A percentile compares a stretch with the other conserved stretches of the same genome.
These are phyloP conservation scores for Dryas iulia DNA, from an alignment of 1,140 invertebrate species.

Conservation along the genomic window DNA sequence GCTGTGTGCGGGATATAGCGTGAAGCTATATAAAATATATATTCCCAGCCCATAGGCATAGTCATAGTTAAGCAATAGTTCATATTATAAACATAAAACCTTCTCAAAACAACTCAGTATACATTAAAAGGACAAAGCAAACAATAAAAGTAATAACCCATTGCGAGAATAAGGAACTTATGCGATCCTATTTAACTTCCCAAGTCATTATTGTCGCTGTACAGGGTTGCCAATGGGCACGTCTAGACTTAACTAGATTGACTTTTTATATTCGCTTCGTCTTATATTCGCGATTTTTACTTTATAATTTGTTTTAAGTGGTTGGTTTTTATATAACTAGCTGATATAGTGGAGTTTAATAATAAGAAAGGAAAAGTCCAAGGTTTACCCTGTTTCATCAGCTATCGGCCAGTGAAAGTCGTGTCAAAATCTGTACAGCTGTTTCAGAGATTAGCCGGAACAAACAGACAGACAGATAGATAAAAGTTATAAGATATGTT, in stretches of 20 bases:
- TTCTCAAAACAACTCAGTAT: neutral
- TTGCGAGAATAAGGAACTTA: slow-evolving; percentile 4
- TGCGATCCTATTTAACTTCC: slow-evolving; percentile 4
- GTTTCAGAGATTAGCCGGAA: too few relatives aligned
- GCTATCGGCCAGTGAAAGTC: too few relatives aligned
- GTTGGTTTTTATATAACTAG: neutral
- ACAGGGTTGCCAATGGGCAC: neutral
- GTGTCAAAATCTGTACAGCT: too few relatives aligned
- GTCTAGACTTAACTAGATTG: neutral
- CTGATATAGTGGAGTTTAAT: neutral
- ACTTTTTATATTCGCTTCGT: neutral
- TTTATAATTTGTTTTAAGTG: neutral
- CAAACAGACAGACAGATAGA: too few relatives aligned
- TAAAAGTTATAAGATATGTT: too few relatives aligned
- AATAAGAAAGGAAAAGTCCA: too few relatives aligned
- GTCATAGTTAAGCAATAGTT: neutral
- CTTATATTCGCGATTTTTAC: neutral
- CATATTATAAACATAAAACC: neutral
- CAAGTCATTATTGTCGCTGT: slow-evolving; percentile 1
- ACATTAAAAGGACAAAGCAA: slow-evolving; percentile 2
- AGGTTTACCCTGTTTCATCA: too few relatives aligned
- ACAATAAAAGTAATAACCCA: slow-evolving; percentile 5
- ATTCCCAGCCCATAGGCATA: neutral
- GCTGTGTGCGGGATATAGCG: too few relatives aligned
- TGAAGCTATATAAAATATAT: too few relatives aligned